Base-by-base conservation (phyloP, 2,888 invertebrate genomes). In the Lacanobia wlatinum region DNA sequence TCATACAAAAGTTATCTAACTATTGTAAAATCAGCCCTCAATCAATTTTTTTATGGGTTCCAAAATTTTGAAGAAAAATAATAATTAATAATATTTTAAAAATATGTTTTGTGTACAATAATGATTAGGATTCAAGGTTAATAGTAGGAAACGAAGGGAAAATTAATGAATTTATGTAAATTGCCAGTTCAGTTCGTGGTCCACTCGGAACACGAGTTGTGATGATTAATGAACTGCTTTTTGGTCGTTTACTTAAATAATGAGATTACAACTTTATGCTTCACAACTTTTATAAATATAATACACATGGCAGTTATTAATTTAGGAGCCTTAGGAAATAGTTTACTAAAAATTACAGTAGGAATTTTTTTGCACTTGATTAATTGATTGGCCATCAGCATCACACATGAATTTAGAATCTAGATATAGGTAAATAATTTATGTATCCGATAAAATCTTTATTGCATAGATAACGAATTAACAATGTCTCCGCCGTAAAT, bases 161-260 rank as follows among this genome's bases (percentile, higher is more conserved):
- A 88, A 89, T 89, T 94, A 92, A 92, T 91, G 91, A 90, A 94
- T 92, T 92, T 94, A 94, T 94, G 94, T 90, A 92, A 95, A 94
- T 94, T 86, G 85, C 87, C 76, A 82, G 89, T 90, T 90, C 84
- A 87, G 87, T 87, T 75, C 75, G 74, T 74, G 88, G 88, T 84
- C 82, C 85, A 62, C 63, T 84, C 86, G 84, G 84, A 85, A 90
- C 87, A 88, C 91, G 91, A 91, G 91, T 90, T 89, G 90, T 88
- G 84, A 92, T 94, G 94, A 95, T 94, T 95, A 94, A 95, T 95
- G 94, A 89, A 87, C 85, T 81, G 78, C 84, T 86, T 90, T 92
- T 92, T 89, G 89, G 87, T 87, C 90, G 92, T 92, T 94, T 93
- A 93, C 90, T 89, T 90, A 91, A 92, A 92, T 93, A 93, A 93